Conservation (phyloP, 30 jellyfish, hydroid and myxozoan genomes). For the Nemopilema nomurai region DNA sequence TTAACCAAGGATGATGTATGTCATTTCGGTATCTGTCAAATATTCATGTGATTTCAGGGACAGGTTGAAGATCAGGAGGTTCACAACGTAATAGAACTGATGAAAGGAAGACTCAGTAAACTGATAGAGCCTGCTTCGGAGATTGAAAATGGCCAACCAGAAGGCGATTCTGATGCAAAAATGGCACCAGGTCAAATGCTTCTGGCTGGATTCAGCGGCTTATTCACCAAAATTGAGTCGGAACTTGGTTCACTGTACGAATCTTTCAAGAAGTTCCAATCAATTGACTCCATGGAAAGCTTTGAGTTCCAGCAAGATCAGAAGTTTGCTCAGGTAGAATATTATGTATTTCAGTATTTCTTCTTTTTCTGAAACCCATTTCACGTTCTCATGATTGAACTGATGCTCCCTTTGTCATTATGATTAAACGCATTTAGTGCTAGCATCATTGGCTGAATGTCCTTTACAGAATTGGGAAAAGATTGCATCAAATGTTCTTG, state of each 20-base stretch:
- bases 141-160: constrained; percentile 7
- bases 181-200: constrained; percentile 94
- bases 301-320: constrained; percentile 78
- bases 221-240: constrained; percentile 70
- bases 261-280: constrained; percentile 57
- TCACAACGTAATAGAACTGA: constrained; percentile 12
- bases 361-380: neutral
- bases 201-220: constrained; percentile 86
- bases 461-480: no score
- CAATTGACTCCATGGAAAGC: constrained; percentile 25
- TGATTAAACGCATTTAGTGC: no score
- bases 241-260: constrained; percentile 78
- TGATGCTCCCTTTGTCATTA: no score
- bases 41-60: no score
- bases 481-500: no score
- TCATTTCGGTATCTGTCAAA: no score
- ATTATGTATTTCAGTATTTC: neutral
- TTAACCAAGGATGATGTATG: no score
- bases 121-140: constrained; percentile 26
- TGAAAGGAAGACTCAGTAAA: constrained; percentile 9
- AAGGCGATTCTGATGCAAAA: neutral
- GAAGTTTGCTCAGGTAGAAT: constrained; percentile 56
- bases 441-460: no score
- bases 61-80: constrained; percentile 10
- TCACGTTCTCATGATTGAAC: no score